These are phyloP conservation scores for Pelmatolapia mariae DNA, from an alignment of 2,113 vertebrate genomes.

Conservation along the genomic window DNA sequence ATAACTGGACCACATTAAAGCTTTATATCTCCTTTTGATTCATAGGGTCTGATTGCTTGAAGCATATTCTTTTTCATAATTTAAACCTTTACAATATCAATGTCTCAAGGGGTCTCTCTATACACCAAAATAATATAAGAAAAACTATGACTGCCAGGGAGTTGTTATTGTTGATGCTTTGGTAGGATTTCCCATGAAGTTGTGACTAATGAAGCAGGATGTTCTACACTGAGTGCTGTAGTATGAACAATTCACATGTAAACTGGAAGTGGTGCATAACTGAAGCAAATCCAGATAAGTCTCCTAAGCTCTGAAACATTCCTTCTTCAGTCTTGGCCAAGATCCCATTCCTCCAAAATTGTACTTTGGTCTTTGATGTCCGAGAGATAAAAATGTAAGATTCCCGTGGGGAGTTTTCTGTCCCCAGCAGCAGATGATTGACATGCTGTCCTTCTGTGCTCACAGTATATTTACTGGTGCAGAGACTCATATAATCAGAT, in stretches of 20 bases:
- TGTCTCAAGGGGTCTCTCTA: background rate
- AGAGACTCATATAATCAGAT: background rate
- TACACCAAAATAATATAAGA: background rate
- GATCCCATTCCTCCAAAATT: slow-evolving; percentile 2
- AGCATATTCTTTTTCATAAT: background rate
- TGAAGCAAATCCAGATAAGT: slow-evolving; percentile 27
- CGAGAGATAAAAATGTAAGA: slow-evolving; percentile 20
- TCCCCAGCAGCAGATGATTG: background rate
- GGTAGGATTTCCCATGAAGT: slow-evolving; percentile 29
- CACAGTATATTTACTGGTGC: background rate
- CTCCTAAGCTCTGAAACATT: slow-evolving; percentile 11
- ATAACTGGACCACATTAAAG: background rate
- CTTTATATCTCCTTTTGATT: background rate
- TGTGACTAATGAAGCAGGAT: background rate
- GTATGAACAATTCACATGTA: background rate
- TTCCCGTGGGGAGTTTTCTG: background rate
- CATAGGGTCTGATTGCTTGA: background rate
- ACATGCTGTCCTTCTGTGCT: background rate
- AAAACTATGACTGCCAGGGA: background rate
- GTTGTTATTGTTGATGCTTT: background rate
- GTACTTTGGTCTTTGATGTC: slow-evolving; percentile 41
- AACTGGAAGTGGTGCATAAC: slow-evolving; percentile 15
- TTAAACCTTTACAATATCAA: background rate
- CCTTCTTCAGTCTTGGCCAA: slow-evolving; percentile 9
- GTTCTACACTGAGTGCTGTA: background rate